Percentiles rank a stretch among this genome's conserved stretches.
Evolutionary conservation across 1,140 invertebrate genomes (phyloP).

Genomic region (Heliconius eleuchia): DNA sequence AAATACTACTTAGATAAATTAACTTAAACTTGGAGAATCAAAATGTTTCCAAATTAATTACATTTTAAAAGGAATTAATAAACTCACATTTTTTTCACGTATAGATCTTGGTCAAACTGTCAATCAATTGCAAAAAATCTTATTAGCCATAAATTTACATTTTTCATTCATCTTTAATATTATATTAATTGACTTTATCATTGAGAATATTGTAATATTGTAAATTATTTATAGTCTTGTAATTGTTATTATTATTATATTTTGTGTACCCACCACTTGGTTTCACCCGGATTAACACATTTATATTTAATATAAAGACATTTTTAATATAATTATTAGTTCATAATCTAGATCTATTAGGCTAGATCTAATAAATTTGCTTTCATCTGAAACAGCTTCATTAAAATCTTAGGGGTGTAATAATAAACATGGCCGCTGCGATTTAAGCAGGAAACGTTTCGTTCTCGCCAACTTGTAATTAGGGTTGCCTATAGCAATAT

Average conservation of each 20-base stretch:
- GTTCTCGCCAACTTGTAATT: constrained; percentile 21
- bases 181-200: no score
- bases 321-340: no score
- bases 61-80: no score
- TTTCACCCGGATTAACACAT: no score
- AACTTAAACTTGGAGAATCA: background rate
- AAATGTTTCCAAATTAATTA: no score
- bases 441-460: constrained; percentile 20
- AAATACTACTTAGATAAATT: background rate
- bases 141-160: background rate
- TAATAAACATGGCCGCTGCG: constrained; percentile 18
- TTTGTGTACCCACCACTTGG: background rate
- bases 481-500: background rate
- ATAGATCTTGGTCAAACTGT: background rate
- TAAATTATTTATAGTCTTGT: no score
- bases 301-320: no score
- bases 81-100: no score
- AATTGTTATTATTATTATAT: no score
- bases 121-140: background rate
- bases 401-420: constrained; percentile 28
- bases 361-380: background rate
- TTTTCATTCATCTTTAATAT: background rate
- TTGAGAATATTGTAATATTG: background rate
- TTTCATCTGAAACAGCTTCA: background rate
- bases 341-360: background rate